Evolutionary conservation across 2,888 invertebrate genomes (phyloP), one percentile per base, ranked within the genome.

Genomic region (Acanthococcus lagerstroemiae): DNA sequence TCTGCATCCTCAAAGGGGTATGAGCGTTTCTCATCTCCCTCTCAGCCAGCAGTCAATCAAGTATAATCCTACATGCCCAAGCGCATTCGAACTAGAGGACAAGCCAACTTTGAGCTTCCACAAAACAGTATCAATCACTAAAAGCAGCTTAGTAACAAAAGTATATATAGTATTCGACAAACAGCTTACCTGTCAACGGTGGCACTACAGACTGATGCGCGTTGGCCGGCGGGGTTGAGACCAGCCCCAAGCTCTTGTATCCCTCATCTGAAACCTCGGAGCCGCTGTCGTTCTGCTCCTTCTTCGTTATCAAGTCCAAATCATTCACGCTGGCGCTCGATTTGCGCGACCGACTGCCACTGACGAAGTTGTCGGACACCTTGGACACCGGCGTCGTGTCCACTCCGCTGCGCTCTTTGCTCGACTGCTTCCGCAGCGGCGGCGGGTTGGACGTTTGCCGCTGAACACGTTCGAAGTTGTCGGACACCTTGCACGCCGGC

Each of bases 201-300:
- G 66, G 57, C 66, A 58, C 55, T 17, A 9, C 30, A 9, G 46
- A 25, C 22, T 25, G 55, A 30, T 63, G 67, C 5, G 45, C 22
- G 46, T 80, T 80, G 1, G 79, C 79, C 24, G 80, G 73, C 52
- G 76, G 72, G 60, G 80, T 77, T 69, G 83, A 82, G 55, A 88
- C 81, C 7, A 70, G 25, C 0, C 88, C 88, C 72, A 89, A 77
- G 73, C 89, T 89, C 72, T 89, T 82, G 75, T 90, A 90, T 0
- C 90, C 90, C 73, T 90, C 90, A 75, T 90, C 90, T 25, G 88
- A 89, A 15, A 89, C 87, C 75, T 90, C 89, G 67, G 88, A 88
- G 50, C 75, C 76, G 45, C 74, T 74, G 61, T 76, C 75, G 58
- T 66, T 68, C 19, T 26, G 21, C n/a, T 55, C 54, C n/a, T 68